Evolutionary conservation across 2,888 invertebrate species (phyloP).

Genomic region (Aleiodes leptofemur): DNA sequence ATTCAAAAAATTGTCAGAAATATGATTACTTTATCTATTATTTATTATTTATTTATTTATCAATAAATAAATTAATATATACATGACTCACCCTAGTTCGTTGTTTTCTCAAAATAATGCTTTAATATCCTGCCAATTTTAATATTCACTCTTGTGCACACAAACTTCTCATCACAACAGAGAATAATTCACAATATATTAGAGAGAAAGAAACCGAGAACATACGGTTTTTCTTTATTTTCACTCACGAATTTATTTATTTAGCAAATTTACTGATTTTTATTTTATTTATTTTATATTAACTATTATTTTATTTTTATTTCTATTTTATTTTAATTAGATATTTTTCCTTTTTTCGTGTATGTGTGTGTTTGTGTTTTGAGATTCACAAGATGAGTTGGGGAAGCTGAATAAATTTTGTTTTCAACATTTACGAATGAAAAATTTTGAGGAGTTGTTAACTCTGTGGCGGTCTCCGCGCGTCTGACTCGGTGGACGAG

Average conservation of each 20-base stretch:
- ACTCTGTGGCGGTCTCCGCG: slow-evolving; percentile 60
- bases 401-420: background rate
- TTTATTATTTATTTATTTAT: too few species aligned
- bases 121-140: background rate
- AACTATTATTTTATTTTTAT: too few species aligned
- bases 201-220: background rate
- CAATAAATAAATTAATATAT: too few species aligned
- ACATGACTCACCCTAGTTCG: too few species aligned
- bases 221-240: background rate
- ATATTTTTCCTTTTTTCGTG: background rate
- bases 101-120: too few species aligned
- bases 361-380: background rate
- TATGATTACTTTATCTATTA: too few species aligned
- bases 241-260: slow-evolving; percentile 5
- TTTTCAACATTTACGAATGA: background rate
- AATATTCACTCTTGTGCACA: slow-evolving; percentile 14
- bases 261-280: background rate
- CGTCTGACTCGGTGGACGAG: slow-evolving; percentile 57
- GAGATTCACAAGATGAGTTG: background rate
- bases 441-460: slow-evolving; percentile 4
- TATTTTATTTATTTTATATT: too few species aligned
- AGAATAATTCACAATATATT: background rate
- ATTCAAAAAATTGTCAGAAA: too few species aligned
- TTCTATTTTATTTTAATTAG: background rate
- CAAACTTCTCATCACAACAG: slow-evolving; percentile 8